These are phyloP conservation scores for Hipposideros armiger DNA, from an alignment of 2,113 vertebrate species.

Conservation along the genomic window DNA sequence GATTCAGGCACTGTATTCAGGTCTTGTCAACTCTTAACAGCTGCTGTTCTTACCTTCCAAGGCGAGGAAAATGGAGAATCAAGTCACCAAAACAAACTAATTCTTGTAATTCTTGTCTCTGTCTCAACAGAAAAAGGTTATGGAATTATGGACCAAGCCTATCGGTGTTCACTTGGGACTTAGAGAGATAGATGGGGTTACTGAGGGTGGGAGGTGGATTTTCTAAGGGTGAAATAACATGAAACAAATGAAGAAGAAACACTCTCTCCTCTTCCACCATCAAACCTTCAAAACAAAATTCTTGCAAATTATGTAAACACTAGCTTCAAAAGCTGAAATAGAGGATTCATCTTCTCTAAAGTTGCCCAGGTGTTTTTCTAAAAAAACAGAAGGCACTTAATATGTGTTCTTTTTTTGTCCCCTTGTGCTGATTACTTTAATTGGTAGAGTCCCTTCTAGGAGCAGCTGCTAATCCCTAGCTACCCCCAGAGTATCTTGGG, in stretches of 20 bases:
- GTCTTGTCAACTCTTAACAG: background rate
- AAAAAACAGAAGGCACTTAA: background rate
- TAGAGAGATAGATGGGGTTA: rapidly evolving
- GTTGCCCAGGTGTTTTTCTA: slow-evolving; percentile 14
- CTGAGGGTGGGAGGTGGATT: background rate
- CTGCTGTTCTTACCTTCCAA: background rate
- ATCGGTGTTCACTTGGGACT: background rate
- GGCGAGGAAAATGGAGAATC: background rate
- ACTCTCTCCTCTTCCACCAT: background rate
- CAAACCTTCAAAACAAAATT: background rate
- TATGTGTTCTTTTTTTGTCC: background rate
- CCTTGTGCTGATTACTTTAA: background rate
- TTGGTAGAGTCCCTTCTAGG: background rate
- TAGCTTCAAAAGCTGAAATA: background rate
- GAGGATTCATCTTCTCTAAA: background rate
- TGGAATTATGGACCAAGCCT: background rate
- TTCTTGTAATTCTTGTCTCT: background rate
- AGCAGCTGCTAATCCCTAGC: background rate
- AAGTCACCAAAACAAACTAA: background rate
- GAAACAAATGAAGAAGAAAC: background rate
- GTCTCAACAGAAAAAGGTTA: background rate
- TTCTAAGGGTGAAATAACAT: background rate
- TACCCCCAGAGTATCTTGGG: background rate
- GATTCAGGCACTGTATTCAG: background rate
- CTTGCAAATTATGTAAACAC: background rate